These are phyloP conservation scores for Champsocephalus gunnari DNA, from an alignment of 2,797 vertebrate genomes.

Conservation along the genomic window DNA sequence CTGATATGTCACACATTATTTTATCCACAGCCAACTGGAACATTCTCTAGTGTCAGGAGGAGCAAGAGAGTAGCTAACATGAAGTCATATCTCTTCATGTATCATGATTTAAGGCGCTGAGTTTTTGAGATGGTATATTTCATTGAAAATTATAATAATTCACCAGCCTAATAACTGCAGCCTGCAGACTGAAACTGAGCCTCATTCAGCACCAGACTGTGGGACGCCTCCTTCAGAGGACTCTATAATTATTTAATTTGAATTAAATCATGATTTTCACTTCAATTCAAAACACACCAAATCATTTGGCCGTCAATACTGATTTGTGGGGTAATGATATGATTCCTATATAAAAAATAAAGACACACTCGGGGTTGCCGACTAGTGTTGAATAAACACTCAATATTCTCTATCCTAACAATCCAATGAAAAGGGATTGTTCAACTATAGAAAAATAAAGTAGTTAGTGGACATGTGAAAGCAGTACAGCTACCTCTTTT, in stretches of 20 bases:
- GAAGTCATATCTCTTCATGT: constrained; percentile 11
- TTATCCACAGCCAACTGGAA: constrained; percentile 20
- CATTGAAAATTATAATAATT: background rate
- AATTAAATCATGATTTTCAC: background rate
- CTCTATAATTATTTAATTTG: background rate
- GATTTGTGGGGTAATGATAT: background rate
- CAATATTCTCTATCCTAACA: background rate
- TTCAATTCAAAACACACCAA: background rate
- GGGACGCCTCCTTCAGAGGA: background rate
- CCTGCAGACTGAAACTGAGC: background rate
- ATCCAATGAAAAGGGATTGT: background rate
- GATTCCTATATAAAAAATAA: background rate
- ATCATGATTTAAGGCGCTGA: constrained; percentile 2
- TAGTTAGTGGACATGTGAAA: too few relatives aligned
- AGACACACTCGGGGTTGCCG: background rate
- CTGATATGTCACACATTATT: constrained; percentile 61
- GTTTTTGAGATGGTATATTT: background rate
- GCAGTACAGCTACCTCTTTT: too few relatives aligned
- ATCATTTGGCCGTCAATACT: background rate
- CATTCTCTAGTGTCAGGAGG: constrained; percentile 30
- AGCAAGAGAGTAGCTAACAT: background rate
- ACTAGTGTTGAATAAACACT: background rate
- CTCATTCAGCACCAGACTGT: background rate
- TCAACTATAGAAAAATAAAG: too few relatives aligned
- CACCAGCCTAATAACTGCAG: background rate